Evolutionary conservation across 2,113 vertebrate species (phyloP).

Genomic region (Mionectes macconnelli): DNA sequence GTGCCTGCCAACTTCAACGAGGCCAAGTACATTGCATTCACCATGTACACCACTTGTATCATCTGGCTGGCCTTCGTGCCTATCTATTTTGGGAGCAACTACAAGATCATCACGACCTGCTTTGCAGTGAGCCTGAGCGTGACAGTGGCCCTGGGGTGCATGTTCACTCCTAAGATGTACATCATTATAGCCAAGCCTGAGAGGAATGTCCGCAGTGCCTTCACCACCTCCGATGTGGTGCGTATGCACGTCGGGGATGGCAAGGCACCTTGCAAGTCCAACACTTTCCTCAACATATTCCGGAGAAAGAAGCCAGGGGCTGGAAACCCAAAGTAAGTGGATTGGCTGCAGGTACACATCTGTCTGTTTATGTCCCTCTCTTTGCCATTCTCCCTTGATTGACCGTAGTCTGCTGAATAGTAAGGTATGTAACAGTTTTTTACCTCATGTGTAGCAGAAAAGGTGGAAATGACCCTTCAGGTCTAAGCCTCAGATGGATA

Average conservation of each 20-base stretch:
- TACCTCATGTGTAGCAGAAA: not conserved
- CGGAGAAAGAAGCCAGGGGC: constrained; percentile 90
- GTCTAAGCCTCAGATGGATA: not conserved
- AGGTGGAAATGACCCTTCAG: not conserved
- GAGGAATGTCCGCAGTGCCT: constrained; percentile 97
- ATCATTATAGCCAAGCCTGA: constrained; percentile 99
- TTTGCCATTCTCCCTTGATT: not conserved
- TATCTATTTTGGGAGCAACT: constrained; percentile 99
- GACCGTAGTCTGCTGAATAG: not conserved
- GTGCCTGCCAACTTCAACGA: constrained; percentile 99
- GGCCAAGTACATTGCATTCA: constrained; percentile 99
- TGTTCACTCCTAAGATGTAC: constrained; percentile 99
- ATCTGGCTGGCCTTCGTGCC: constrained; percentile 99
- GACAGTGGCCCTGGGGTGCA: constrained; percentile 96
- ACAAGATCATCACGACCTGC: constrained; percentile 99
- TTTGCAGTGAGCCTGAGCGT: constrained; percentile 98
- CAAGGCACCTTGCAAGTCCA: constrained; percentile 90
- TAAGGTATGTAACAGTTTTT: constrained; percentile 33
- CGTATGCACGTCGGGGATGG: constrained; percentile 98
- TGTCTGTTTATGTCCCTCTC: not conserved
- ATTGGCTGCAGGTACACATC: not conserved
- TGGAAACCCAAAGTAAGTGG: constrained; percentile 88
- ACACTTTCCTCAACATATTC: constrained; percentile 95
- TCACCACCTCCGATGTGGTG: constrained; percentile 97
- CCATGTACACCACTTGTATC: constrained; percentile 99